Base-by-base conservation (phyloP, 2,797 vertebrate genomes). In the Sphaeramia orbicularis region DNA sequence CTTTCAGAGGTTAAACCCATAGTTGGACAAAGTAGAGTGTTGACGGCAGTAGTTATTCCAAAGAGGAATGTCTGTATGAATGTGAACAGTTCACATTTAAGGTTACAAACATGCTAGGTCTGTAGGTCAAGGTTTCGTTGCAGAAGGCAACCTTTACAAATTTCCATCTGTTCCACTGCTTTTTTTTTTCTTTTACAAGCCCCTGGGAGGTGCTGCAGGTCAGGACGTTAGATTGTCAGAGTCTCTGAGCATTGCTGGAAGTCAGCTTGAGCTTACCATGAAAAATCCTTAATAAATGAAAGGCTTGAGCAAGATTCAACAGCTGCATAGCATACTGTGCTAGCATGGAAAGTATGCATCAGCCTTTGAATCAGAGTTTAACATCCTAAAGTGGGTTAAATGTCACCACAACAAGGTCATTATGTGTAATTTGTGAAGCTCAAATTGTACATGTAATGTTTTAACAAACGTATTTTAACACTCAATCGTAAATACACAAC, bases 281-380 rank as follows among this genome's bases (percentile, higher is more conserved):
- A 65, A 68, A 88, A 85, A 80, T 84, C 82, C 80, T 45, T 63
- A 74, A 19, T 78, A 84, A 84, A 87, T 85, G 62, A 89, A 84
- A 83, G 41, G 52, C 72, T 82, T 87, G 27, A 6, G 56, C 51
- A 59, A 71, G 49, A 30, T 61, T 44, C 40, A 54, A 0, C 74
- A 73, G 50, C 71, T 80, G 83, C 53, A 59, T 16, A 16, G 37
- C 63, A 45, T 15, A 40, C 71, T 66, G 54, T 13, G 37, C 54
- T 62, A 48, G 77, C 68, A 65, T 64, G 57, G 57, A 69, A 75
- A 74, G 68, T 58, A 36, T 56, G 32, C 11, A 21, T 52, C 52
- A 27, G 45, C 4, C 19, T 48, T 44, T 15, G 16, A 57, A 65
- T 72, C 50, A 15, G 41, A 40, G 16, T 32, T 6, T 1, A 1